Evolutionary conservation across 1,140 invertebrate species (phyloP).

Genomic region (Laodelphax striatellus): DNA sequence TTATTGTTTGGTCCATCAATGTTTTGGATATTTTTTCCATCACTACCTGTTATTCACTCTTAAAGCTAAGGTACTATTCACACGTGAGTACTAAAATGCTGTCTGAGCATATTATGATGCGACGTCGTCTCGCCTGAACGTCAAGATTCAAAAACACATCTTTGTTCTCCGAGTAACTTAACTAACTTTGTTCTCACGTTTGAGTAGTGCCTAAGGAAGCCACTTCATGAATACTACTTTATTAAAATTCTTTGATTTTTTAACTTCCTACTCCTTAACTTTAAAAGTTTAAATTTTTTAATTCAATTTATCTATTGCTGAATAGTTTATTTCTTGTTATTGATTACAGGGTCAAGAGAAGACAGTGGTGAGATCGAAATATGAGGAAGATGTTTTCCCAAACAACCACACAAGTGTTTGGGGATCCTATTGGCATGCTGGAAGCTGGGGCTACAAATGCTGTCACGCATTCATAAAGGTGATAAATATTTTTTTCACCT

Average conservation of each 20-base stretch:
- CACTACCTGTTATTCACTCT: too few relatives aligned
- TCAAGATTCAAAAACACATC: too few relatives aligned
- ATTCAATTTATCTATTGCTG: not conserved
- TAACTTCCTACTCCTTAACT: not conserved
- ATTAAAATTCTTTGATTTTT: not conserved
- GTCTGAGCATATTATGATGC: too few relatives aligned
- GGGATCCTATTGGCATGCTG: constrained; percentile 90
- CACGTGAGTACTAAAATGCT: too few relatives aligned
- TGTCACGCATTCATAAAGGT: constrained; percentile 89
- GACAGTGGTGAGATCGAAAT: constrained; percentile 71
- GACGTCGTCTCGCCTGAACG: too few relatives aligned
- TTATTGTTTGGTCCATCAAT: too few relatives aligned
- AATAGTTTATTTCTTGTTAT: constrained; percentile 14
- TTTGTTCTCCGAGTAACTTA: too few relatives aligned
- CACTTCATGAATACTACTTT: not conserved
- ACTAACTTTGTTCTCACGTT: too few relatives aligned
- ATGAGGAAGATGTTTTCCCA: constrained; percentile 87
- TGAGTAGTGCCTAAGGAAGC: too few relatives aligned
- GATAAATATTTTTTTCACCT: constrained; percentile 25
- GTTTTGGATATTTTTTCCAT: too few relatives aligned
- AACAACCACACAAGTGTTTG: constrained; percentile 92
- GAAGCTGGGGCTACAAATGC: constrained; percentile 92
- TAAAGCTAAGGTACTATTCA: too few relatives aligned
- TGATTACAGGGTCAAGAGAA: constrained; percentile 65
- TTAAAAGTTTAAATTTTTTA: not conserved